A percentile compares a stretch with the other conserved stretches of the same genome.
phyloP scores from a whole-genome alignment of 2,113 vertebrate genomes.

The Pungitius pungitius region DNA sequence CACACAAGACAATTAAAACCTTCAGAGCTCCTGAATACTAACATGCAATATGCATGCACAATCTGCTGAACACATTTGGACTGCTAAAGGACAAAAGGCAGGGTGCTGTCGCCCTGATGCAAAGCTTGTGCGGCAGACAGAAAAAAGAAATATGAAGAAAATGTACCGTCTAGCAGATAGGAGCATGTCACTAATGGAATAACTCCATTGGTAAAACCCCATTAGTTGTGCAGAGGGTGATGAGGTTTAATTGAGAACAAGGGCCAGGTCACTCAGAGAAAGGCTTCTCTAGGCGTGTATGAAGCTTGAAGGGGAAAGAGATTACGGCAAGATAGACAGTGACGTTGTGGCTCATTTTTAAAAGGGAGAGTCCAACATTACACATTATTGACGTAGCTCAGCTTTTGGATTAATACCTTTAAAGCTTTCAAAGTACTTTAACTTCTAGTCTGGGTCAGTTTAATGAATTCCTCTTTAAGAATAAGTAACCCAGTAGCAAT shows the following conservation, averaged over 20 bases:
- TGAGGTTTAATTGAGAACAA: constrained; percentile 53
- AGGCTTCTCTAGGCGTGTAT: constrained; percentile 18
- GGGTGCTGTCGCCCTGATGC: constrained; percentile 6
- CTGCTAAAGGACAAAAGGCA: constrained; percentile 11
- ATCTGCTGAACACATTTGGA: constrained; percentile 10
- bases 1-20: constrained; percentile 28
- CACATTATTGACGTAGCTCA: not conserved
- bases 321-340: constrained; percentile 21
- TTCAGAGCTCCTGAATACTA: not conserved
- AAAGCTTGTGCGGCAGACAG: not conserved
- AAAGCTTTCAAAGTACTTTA: constrained; percentile 14
- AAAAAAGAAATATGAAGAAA: not conserved
- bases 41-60: not conserved
- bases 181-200: constrained; percentile 35
- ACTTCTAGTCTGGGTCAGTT: constrained; percentile 4
- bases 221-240: constrained; percentile 33
- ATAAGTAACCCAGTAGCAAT: not conserved
- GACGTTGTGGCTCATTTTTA: constrained; percentile 19
- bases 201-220: constrained; percentile 38
- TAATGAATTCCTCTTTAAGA: not conserved
- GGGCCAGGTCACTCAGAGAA: constrained; percentile 25
- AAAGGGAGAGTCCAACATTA: constrained; percentile 22
- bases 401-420: constrained; percentile 14
- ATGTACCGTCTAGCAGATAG: constrained; percentile 31
- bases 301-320: constrained; percentile 13